Base-by-base conservation (phyloP, 1,140 invertebrate species). In the Laodelphax striatellus region DNA sequence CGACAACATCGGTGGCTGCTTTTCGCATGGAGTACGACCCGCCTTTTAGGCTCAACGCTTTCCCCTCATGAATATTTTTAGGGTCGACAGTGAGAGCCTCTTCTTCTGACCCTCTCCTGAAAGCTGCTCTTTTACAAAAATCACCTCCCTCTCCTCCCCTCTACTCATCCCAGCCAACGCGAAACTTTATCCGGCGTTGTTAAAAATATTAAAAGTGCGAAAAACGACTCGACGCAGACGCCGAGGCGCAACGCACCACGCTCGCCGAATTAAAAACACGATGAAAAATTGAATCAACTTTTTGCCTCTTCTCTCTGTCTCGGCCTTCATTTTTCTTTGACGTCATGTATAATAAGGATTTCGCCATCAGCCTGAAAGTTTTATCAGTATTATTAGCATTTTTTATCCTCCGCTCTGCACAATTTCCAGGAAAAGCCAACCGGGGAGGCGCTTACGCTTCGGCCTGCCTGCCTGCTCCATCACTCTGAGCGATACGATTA, bases 141-240 rank as follows among this genome's bases (percentile, higher is more conserved):
- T 19, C 46, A 50, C 46, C 21, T 50, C 46, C 46, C 21, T 50
- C 46, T 50, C 46, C n/a, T 17, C 46, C 16, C 21, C n/a, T 2
- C 46, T 2, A 10, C 16, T 6, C 46, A 5, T 14, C n/a, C n/a
- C n/a, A n/a, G n/a, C n/a, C n/a, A n/a, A n/a, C n/a, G n/a, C n/a
- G 16, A 19, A 50, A 50, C 46, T 50, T 50, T 50, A 19, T 22
- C 21, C 16, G 46, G 2, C 16, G 46, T 50, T 50, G 46, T 50
- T 50, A 50, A 50, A 50, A 50, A 50, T 50, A 50, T 50, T 50
- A 50, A 50, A 50, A 50, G 46, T 50, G 46, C 46, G 46, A 50
- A 50, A 50, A 50, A 50, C 21, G 46, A 38, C 34, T 38, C 34
- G 8, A 50, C 8, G 46, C 46, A 50, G 46, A 50, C 16, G 21